phyloP scores from a whole-genome alignment of 2,797 vertebrate genomes.

The Macropus fuliginosus region DNA sequence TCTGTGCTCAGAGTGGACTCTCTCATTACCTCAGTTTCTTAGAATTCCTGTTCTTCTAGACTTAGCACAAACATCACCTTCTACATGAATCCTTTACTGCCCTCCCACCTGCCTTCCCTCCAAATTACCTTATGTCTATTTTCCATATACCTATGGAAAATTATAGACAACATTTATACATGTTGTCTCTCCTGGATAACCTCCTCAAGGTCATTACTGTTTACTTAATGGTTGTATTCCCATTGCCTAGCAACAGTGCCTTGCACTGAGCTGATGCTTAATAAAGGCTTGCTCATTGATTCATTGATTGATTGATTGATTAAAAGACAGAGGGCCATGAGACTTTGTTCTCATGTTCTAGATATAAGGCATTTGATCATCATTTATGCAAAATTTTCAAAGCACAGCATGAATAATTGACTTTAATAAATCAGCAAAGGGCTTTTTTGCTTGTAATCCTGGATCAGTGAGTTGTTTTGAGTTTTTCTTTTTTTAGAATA shows the following conservation, averaged over 20 bases:
- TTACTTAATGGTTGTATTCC: not conserved
- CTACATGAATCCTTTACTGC: not conserved
- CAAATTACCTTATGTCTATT: not conserved
- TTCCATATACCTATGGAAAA: not conserved
- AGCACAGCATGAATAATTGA: conserved; percentile 60
- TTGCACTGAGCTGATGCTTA: not conserved
- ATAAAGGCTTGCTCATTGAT: not conserved
- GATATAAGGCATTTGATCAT: conserved; percentile 60
- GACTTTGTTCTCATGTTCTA: conserved; percentile 65
- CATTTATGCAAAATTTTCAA: conserved; percentile 69
- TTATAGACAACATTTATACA: not conserved
- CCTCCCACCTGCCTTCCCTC: not conserved
- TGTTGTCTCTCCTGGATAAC: not conserved
- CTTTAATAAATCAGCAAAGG: conserved; percentile 71
- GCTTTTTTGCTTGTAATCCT: conserved; percentile 44
- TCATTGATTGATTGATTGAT: not conserved
- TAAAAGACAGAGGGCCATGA: not conserved
- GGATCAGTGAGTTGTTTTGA: conserved; percentile 67
- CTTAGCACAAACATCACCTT: not conserved
- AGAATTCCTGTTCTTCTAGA: not conserved
- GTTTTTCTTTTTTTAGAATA: conserved; percentile 59
- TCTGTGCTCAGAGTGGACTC: not conserved
- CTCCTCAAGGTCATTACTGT: not conserved
- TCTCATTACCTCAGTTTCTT: not conserved
- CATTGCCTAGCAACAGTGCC: not conserved